A percentile compares a stretch with the other conserved stretches of the same genome.
phyloP scores from a whole-genome alignment of 2,113 vertebrate genomes.

The Callipepla squamata region DNA sequence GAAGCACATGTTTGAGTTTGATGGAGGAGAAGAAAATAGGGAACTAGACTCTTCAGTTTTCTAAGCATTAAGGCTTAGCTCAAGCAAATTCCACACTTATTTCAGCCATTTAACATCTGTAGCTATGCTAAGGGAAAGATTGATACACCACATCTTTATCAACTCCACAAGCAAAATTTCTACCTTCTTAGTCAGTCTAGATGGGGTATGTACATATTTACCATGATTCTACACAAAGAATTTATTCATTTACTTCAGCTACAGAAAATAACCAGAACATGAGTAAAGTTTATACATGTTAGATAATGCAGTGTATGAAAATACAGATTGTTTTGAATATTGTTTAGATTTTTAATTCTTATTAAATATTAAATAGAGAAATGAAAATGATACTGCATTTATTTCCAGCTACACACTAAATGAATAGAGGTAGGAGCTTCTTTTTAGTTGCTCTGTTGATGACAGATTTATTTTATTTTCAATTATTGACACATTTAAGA shows the following conservation, averaged over 20 bases:
- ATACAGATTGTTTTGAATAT: neutral
- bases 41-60: neutral
- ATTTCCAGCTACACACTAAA: neutral
- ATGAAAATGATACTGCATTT: neutral
- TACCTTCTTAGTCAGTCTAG: neutral
- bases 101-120: neutral
- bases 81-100: neutral
- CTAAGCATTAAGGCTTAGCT: neutral
- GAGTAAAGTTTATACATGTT: neutral
- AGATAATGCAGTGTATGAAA: neutral
- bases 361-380: neutral
- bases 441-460: neutral
- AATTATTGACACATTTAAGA: slow-evolving; percentile 11
- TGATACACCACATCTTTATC: no score
- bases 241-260: neutral
- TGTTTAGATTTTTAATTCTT: neutral
- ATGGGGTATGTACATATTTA: neutral
- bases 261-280: neutral
- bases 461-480: neutral
- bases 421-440: neutral
- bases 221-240: neutral
- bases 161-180: neutral
- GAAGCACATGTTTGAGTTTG: neutral
- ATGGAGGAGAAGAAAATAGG: neutral
- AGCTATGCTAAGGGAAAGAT: neutral